Base-by-base conservation (phyloP, 2,113 vertebrate species). In the Burhinus oedicnemus region DNA sequence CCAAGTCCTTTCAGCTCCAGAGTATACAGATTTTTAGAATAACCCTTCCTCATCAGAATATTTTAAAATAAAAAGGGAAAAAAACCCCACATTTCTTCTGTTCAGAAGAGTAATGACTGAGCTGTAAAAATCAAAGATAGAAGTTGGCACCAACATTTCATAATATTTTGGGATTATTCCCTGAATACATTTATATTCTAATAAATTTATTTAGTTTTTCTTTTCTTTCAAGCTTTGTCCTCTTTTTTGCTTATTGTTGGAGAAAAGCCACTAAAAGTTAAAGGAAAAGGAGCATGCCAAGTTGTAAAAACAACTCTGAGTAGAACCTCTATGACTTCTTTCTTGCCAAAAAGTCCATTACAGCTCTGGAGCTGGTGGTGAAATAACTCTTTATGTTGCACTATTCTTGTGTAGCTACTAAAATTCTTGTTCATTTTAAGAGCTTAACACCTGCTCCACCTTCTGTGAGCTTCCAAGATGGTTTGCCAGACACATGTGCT, bases 271-370 rank as follows among this genome's bases (percentile, higher is more conserved):
- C 71, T 70, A 7, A 44, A 86, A 86, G 30, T 54, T 80, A 72
- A 88, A 96, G 80, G 36, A 83, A 38, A 66, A 76, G 32, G 36
- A 90, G 14, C 26, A 54, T 23, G 32, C 68, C 89, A 92, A 74
- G 49, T 32, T 58, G 27, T 92, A 93, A 95, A 94, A 91, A 1
- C 29, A 83, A 51, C 78, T 58, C 87, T 72, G 75, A 95, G 65
- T 68, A 94, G 83, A 95, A 72, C 62, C 30, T 57, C 70, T 65
- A 22, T 64, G 49, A 30, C 15, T 61, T 22, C 34, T 83, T 87
- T 70, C 29, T 23, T 83, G 86, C 91, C 91, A 93, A 32, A 66
- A 90, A 77, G 58, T 86, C 93, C 90, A 88, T 80, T 90, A 92
- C 36, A 86, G 54, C 40, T 93, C 62, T 92, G 49, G 87, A 95